Evolutionary conservation across 2,113 vertebrate genomes (phyloP).

Genomic region (Clarias gariepinus): DNA sequence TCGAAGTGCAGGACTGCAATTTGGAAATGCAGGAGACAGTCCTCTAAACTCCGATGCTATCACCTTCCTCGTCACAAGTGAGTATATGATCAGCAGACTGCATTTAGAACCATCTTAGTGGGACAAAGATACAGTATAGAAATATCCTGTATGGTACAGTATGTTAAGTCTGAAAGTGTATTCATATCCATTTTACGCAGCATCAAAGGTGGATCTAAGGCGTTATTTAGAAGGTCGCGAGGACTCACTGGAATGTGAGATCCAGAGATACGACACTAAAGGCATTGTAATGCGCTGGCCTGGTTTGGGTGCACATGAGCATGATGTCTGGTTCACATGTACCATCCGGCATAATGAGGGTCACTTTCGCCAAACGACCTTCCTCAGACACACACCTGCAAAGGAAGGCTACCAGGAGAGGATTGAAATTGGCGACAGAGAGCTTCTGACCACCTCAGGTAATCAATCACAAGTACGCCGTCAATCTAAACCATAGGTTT

Average conservation of each 20-base stretch:
- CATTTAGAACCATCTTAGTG: neutral
- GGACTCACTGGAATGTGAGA: constrained; percentile 65
- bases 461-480: constrained; percentile 25
- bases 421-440: constrained; percentile 59
- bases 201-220: constrained; percentile 65
- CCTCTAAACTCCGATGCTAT: constrained; percentile 60
- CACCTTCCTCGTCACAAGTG: constrained; percentile 72
- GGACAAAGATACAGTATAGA: neutral
- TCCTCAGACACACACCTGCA: constrained; percentile 67
- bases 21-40: constrained; percentile 64
- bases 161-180: neutral
- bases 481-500: neutral
- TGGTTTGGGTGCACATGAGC: constrained; percentile 42
- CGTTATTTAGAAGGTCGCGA: constrained; percentile 50
- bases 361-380: constrained; percentile 56
- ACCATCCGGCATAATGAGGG: constrained; percentile 61
- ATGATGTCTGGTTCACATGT: constrained; percentile 70
- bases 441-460: constrained; percentile 67
- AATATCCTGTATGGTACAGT: neutral
- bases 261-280: constrained; percentile 67
- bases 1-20: constrained; percentile 69
- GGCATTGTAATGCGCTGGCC: constrained; percentile 70
- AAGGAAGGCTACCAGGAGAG: constrained; percentile 48
- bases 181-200: constrained; percentile 47
- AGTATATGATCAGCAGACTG: constrained; percentile 9